Evolutionary conservation across 2,888 invertebrate genomes (phyloP).

Genomic region (Ctenicera cuprea): DNA sequence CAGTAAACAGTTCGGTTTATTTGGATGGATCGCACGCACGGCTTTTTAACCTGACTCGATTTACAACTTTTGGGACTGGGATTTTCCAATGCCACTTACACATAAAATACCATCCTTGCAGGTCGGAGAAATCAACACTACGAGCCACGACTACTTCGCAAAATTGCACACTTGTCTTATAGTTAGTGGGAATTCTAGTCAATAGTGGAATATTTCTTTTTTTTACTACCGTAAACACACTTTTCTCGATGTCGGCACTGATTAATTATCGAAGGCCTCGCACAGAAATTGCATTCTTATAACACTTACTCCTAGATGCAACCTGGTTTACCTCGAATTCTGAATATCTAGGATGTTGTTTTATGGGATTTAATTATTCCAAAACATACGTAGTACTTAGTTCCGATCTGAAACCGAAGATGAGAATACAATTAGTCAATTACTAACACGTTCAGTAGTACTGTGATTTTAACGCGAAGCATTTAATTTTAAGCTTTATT

Average conservation of each 20-base stretch:
- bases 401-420: too few species aligned
- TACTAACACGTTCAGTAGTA: too few species aligned
- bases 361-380: too few species aligned
- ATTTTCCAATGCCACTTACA: background rate
- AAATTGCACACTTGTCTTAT: background rate
- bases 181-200: background rate
- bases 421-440: too few species aligned
- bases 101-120: background rate
- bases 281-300: too few species aligned
- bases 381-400: too few species aligned
- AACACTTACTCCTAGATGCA: too few species aligned
- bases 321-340: background rate
- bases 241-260: background rate
- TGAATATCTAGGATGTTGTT: too few species aligned
- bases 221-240: slow-evolving; percentile 2
- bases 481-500: too few species aligned
- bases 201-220: background rate
- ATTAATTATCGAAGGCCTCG: background rate
- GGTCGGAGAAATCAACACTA: slow-evolving; percentile 4
- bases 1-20: too few species aligned
- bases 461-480: too few species aligned
- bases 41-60: background rate
- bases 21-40: too few species aligned
- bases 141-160: background rate
- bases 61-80: background rate